Percentiles rank a stretch among this genome's conserved stretches.
These are phyloP conservation scores for Sebastiscus albofasciatus DNA, from an alignment of 2,797 vertebrate species.

Conservation along the genomic window DNA sequence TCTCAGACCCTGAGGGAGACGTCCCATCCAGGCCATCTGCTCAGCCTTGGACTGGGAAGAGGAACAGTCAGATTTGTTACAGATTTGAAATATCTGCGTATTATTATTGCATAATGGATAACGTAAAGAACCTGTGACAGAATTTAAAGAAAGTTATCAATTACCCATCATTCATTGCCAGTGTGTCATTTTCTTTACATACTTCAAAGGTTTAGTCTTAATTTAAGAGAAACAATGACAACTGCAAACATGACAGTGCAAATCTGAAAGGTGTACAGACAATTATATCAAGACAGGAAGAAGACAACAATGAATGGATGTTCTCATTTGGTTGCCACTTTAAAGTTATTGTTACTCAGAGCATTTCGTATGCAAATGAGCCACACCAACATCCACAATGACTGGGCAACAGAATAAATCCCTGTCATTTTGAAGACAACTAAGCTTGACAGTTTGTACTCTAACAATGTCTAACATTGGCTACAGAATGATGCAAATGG, in stretches of 20 bases:
- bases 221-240: neutral
- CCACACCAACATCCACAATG: neutral
- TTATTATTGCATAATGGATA: neutral
- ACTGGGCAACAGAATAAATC: neutral
- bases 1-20: constrained; percentile 32
- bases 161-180: neutral
- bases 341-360: constrained; percentile 3
- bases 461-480: neutral
- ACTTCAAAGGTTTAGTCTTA: neutral
- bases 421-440: constrained; percentile 1
- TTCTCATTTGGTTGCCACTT: neutral
- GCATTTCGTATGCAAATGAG: constrained; percentile 11
- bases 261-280: neutral
- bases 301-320: neutral
- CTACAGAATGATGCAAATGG: neutral
- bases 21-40: constrained; percentile 47
- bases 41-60: constrained; percentile 11
- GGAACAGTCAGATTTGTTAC: constrained; percentile 10
- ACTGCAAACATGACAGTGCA: neutral
- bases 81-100: neutral
- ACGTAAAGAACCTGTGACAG: neutral
- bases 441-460: neutral
- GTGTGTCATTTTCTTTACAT: neutral
- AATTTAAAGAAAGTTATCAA: neutral
- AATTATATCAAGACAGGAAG: neutral